These are phyloP conservation scores for Sepiola atlantica DNA, from an alignment of 2,888 invertebrate genomes.

Conservation along the genomic window DNA sequence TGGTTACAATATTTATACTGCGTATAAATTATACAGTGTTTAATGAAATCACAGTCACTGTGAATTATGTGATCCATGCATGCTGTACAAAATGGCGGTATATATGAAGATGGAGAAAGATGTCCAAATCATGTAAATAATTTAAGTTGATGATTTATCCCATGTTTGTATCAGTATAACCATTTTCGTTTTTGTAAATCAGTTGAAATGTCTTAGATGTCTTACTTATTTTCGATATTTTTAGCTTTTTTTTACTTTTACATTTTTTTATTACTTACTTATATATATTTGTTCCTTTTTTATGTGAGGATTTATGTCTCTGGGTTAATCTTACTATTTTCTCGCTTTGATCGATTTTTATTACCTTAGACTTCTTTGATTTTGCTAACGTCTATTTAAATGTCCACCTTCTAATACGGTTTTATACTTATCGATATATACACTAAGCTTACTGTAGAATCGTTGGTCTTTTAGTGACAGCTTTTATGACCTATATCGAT, in stretches of 20 bases:
- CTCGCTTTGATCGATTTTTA: not conserved
- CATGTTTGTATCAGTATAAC: too few species aligned
- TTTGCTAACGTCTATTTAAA: not conserved
- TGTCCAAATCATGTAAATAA: too few species aligned
- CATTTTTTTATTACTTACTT: not conserved
- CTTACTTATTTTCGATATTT: not conserved
- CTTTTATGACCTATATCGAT: not conserved
- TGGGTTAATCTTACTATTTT: not conserved
- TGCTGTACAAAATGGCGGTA: too few species aligned
- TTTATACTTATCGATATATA: not conserved
- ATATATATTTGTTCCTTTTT: not conserved
- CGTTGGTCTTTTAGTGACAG: not conserved
- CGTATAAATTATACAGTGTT: too few species aligned
- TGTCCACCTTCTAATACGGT: not conserved
- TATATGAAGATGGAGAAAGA: too few species aligned
- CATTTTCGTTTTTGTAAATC: too few species aligned
- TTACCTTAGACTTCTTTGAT: not conserved
- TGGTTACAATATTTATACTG: too few species aligned
- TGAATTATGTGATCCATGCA: too few species aligned
- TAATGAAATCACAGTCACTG: too few species aligned
- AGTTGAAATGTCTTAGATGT: not conserved
- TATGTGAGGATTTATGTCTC: not conserved
- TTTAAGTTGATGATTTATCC: too few species aligned
- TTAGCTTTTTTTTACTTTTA: not conserved
- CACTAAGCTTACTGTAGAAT: not conserved